Conservation (phyloP, 2,113 vertebrate species). For the Donacobius atricapilla region DNA sequence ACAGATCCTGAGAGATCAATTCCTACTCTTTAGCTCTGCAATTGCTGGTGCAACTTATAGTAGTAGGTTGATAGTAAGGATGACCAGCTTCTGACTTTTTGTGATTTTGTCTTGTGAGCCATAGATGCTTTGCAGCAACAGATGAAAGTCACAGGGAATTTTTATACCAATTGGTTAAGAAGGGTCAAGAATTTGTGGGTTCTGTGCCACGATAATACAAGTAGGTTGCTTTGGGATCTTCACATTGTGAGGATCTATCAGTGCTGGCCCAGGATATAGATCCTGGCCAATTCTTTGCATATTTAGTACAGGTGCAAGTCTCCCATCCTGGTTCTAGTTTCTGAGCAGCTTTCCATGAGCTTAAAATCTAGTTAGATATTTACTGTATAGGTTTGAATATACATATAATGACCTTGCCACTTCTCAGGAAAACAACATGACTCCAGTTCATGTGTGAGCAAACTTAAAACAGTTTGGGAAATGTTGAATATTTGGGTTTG, state of each 20-base stretch:
- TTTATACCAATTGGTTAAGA: neutral
- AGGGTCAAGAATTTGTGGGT: neutral
- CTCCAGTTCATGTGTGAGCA: neutral
- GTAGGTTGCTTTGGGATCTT: neutral
- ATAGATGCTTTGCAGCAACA: neutral
- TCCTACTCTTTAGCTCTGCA: neutral
- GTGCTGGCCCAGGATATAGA: neutral
- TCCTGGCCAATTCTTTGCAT: neutral
- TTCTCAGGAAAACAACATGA: neutral
- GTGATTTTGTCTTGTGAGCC: neutral
- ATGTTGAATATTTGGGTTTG: neutral
- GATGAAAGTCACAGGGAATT: neutral
- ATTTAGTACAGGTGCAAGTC: neutral
- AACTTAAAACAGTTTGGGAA: neutral
- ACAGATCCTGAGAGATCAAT: neutral
- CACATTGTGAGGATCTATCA: neutral
- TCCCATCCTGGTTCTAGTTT: neutral
- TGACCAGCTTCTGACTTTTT: neutral
- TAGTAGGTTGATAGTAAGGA: neutral
- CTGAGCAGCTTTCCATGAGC: neutral
- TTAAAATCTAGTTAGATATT: neutral
- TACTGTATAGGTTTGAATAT: neutral
- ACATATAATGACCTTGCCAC: neutral
- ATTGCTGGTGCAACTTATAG: neutral
- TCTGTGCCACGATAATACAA: neutral